phyloP scores from a whole-genome alignment of 2,888 invertebrate species.

The Suillia variegata region DNA sequence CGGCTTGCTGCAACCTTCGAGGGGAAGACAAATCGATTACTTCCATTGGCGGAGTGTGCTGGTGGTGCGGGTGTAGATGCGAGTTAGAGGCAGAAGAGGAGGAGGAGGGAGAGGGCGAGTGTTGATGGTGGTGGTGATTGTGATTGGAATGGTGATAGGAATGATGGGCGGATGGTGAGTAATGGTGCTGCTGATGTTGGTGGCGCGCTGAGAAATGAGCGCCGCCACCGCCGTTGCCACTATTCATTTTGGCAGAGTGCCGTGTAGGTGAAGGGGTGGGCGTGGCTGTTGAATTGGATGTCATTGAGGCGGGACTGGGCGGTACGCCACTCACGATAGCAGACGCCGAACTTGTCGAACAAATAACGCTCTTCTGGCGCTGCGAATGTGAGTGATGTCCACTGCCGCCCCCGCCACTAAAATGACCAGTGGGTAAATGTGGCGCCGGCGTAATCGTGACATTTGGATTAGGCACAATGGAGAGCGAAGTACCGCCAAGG shows the following conservation, averaged over 20 bases:
- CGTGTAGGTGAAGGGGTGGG: constrained; percentile 41
- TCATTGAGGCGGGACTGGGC: constrained; percentile 32
- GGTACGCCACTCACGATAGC: constrained; percentile 18
- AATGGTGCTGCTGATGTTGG: constrained; percentile 22
- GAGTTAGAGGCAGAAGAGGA: too few species aligned
- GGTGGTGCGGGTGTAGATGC: constrained; percentile 45
- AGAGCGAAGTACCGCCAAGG: constrained; percentile 48
- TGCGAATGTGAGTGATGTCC: constrained; percentile 28
- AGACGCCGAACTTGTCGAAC: constrained; percentile 53
- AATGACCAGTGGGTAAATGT: constrained; percentile 48
- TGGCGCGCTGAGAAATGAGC: too few species aligned
- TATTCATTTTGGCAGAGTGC: constrained; percentile 4
- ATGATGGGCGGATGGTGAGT: too few species aligned
- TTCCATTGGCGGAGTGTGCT: constrained; percentile 52
- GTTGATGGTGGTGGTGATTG: constrained; percentile 33
- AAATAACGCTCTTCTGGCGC: constrained; percentile 59
- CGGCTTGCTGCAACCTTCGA: constrained; percentile 61
- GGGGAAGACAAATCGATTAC: constrained; percentile 65
- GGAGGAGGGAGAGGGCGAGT: too few species aligned
- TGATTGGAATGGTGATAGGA: constrained; percentile 28
- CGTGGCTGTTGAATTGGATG: constrained; percentile 29
- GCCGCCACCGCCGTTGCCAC: background rate
- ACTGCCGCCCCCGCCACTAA: constrained; percentile 30
- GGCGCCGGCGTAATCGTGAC: constrained; percentile 52
- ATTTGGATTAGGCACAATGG: constrained; percentile 54